These are phyloP conservation scores for Epizoanthus scotinus DNA, from an alignment of 92 coral and sea anemone species.

Conservation along the genomic window DNA sequence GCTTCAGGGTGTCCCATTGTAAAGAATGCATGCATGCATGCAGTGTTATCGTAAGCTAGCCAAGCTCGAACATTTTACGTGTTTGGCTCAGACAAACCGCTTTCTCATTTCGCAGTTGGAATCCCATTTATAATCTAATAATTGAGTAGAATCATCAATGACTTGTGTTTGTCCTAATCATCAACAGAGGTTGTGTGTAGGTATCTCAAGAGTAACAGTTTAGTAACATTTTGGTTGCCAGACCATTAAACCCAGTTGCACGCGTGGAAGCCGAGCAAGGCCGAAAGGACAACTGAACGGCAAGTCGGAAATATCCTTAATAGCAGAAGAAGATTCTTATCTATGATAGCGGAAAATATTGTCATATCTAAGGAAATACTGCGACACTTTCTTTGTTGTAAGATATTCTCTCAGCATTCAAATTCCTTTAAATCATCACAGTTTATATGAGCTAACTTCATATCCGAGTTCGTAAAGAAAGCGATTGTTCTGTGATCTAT, in stretches of 20 bases:
- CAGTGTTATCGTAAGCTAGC: too few relatives aligned
- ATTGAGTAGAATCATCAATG: too few relatives aligned
- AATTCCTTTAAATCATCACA: background rate
- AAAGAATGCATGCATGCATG: too few relatives aligned
- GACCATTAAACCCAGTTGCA: background rate
- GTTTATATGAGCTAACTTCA: background rate
- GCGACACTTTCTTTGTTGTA: constrained; percentile 6
- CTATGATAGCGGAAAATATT: constrained; percentile 30
- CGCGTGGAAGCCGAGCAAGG: background rate
- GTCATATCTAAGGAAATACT: background rate
- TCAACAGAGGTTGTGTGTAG: too few relatives aligned
- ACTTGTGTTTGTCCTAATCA: too few relatives aligned
- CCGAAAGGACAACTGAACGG: background rate
- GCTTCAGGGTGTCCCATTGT: too few relatives aligned
- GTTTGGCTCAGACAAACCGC: too few relatives aligned
- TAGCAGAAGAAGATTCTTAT: constrained; percentile 34
- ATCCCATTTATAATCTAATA: too few relatives aligned
- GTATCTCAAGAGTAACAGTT: too few relatives aligned
- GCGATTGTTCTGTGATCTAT: background rate
- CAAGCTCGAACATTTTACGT: too few relatives aligned
- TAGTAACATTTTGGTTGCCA: background rate
- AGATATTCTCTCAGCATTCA: background rate
- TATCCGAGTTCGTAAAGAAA: background rate
- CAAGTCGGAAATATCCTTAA: constrained; percentile 30
- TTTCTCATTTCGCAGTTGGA: too few relatives aligned